Evolutionary conservation across 2,113 vertebrate species (phyloP).

Genomic region (Vulpes vulpes): DNA sequence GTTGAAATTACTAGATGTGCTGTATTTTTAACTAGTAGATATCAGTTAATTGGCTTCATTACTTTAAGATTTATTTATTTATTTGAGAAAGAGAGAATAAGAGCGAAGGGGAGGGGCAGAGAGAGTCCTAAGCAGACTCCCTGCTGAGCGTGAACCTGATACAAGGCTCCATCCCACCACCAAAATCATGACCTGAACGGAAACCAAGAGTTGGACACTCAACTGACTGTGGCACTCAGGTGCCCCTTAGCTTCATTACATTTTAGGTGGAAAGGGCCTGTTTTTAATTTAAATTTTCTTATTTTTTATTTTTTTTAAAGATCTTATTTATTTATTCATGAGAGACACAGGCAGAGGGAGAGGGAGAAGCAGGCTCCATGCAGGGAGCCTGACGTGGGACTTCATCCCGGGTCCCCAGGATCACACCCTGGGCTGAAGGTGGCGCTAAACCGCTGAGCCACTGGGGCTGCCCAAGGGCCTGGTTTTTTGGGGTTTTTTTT

Average conservation of each 20-base stretch:
- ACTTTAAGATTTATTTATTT: not conserved
- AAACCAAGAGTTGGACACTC: not conserved
- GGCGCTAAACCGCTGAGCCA: too few relatives aligned
- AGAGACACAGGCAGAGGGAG: too few relatives aligned
- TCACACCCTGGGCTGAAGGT: too few relatives aligned
- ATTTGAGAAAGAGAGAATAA: not conserved
- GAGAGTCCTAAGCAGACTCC: not conserved
- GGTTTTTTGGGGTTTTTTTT: too few relatives aligned
- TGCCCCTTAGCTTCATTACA: not conserved
- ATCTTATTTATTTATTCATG: too few relatives aligned
- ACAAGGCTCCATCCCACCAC: not conserved
- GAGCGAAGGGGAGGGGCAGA: not conserved
- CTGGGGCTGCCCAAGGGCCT: too few relatives aligned
- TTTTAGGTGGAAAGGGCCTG: not conserved
- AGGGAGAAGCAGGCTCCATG: too few relatives aligned
- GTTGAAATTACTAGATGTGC: not conserved
- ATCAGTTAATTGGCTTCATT: not conserved
- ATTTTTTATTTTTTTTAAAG: too few relatives aligned
- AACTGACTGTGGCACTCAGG: not conserved
- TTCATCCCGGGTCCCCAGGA: too few relatives aligned
- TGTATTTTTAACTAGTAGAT: conserved; percentile 3
- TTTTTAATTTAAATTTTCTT: too few relatives aligned
- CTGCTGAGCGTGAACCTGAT: not conserved
- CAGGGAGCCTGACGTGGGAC: too few relatives aligned
- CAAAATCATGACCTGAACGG: not conserved